Conservation (phyloP, 2,797 vertebrate genomes). For the Numenius phaeopus region DNA sequence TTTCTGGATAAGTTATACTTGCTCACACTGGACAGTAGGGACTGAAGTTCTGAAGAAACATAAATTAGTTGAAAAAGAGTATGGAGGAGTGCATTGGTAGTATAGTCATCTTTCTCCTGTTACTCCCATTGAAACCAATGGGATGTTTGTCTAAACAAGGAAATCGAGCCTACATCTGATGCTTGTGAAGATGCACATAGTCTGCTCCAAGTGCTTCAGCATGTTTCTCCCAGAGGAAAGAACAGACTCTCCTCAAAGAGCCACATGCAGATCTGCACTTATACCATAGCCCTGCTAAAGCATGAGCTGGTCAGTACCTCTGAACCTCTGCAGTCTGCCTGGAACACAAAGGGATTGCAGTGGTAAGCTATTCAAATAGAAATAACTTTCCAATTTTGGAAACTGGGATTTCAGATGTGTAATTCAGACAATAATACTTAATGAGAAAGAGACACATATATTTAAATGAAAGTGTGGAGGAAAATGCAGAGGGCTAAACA, state of each 20-base stretch:
- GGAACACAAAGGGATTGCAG: not conserved
- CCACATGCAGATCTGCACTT: not conserved
- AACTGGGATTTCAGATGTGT: not conserved
- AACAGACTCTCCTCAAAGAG: not conserved
- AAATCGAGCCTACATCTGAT: not conserved
- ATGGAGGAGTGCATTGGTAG: no score
- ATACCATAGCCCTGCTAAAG: not conserved
- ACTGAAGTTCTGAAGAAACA: not conserved
- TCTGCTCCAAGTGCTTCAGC: not conserved
- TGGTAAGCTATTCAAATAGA: not conserved
- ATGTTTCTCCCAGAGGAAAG: not conserved
- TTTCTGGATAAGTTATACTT: not conserved
- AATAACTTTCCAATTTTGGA: not conserved
- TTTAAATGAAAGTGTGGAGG: not conserved
- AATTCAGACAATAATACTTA: not conserved
- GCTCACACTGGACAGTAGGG: not conserved
- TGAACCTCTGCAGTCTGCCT: not conserved
- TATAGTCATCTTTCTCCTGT: not conserved
- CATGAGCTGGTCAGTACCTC: not conserved
- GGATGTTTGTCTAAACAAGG: not conserved
- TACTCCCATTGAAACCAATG: not conserved
- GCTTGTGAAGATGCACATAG: not conserved
- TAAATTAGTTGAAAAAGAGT: not conserved
- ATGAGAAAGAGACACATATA: not conserved
- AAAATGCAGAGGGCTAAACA: not conserved